Evolutionary conservation across 1,140 invertebrate species (phyloP), one percentile per base, ranked within the genome.

Genomic region (Lordiphosa collinella): DNA sequence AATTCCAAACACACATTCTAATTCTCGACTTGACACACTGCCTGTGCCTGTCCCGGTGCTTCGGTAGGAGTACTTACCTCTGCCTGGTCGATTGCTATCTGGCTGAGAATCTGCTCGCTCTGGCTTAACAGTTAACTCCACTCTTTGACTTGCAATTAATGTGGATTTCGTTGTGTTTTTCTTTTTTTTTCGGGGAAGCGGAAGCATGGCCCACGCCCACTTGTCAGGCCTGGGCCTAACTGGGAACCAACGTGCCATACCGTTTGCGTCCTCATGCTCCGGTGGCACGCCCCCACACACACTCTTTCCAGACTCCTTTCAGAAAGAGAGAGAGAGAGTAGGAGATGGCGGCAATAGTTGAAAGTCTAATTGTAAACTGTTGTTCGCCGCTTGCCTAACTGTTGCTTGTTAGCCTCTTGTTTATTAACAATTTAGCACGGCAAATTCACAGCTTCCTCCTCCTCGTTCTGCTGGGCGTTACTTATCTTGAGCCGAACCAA

Each of bases 1-100:
- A 80, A 82, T 82, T 84, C 78, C 78, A 84, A 84, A 82, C 78
- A 82, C 72, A 84, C 78, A 84, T 84, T 84, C 78, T 84, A 84
- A 84, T 84, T 84, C 78, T 49, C 43, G 51, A 49, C 74, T 64
- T 65, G 74, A 80, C 74, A 79, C 69, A 80, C 76, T 69, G 76
- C 51, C 46, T 58, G 41, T 29, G 25, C 51, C 48, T 32, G 48
- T 25, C 32, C 48, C 10, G 29, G 14, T 43, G 32, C 14, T 7
- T n/a, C 16, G 11, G 40, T 12, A 8, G 8, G 4, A 7, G 36
- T 8, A 4, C 25, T 32, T 53, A 31, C 22, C 37, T 14, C 35
- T 48, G 16, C 35, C 44, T 31, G 35, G 12, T 12, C 38, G 54
- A 32, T 35, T 34, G 46, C 46, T 48, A 48, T 48, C 46, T 48